Conservation (phyloP, 2,797 vertebrate genomes). For the Choloepus didactylus region DNA sequence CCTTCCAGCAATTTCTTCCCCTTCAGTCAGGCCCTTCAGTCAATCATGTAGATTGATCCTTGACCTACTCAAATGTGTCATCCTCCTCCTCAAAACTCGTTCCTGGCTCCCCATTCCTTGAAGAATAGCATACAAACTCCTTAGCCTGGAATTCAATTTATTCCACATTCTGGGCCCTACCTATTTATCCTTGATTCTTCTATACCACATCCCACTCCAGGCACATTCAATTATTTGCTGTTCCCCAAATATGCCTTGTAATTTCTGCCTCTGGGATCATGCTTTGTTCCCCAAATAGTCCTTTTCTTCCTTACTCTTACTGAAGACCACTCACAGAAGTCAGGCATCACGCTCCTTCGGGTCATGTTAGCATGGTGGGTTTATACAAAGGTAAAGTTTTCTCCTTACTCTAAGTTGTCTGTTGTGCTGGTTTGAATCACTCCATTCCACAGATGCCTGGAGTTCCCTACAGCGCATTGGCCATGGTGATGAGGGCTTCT, state of each 20-base stretch:
- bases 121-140: conserved; percentile 39
- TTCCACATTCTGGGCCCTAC: background rate
- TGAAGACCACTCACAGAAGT: background rate
- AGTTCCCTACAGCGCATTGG: background rate
- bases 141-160: conserved; percentile 22
- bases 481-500: background rate
- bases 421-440: no score
- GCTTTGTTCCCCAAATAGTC: background rate
- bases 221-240: conserved; percentile 1
- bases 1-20: conserved; percentile 63
- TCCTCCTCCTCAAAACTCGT: conserved; percentile 58
- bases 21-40: conserved; percentile 1
- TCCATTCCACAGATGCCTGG: background rate
- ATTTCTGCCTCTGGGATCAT: background rate
- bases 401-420: background rate
- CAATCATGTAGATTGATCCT: conserved; percentile 27
- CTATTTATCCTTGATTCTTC: background rate
- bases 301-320: background rate
- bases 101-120: conserved; percentile 17
- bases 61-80: background rate
- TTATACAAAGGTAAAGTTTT: background rate
- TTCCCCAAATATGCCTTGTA: background rate
- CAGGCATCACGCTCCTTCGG: background rate
- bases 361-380: background rate
- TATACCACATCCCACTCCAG: background rate